Conservation (phyloP, 2,888 invertebrate species). For the Cerastis rubricosa region DNA sequence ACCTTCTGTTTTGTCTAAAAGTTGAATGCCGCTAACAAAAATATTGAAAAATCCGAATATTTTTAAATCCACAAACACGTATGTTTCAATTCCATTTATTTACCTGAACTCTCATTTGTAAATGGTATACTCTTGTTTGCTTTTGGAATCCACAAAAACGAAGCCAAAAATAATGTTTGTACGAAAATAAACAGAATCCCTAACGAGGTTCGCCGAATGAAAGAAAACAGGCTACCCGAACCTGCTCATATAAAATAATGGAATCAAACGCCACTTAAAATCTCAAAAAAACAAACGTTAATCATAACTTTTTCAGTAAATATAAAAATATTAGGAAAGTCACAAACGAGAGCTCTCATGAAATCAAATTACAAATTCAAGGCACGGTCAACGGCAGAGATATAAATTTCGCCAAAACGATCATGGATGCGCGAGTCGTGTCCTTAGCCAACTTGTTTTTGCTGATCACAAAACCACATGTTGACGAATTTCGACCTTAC, state of each 20-base stretch:
- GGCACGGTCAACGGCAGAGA: slow-evolving; percentile 73
- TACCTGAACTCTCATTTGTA: slow-evolving; percentile 26
- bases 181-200: slow-evolving; percentile 51
- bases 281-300: slow-evolving; percentile 61
- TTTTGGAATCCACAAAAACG: slow-evolving; percentile 47
- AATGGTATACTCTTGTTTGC: slow-evolving; percentile 44
- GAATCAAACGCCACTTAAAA: slow-evolving; percentile 69
- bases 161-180: slow-evolving; percentile 40
- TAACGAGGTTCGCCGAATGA: slow-evolving; percentile 54
- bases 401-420: slow-evolving; percentile 82
- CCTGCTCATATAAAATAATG: slow-evolving; percentile 63
- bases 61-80: slow-evolving; percentile 26
- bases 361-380: slow-evolving; percentile 82
- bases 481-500: slow-evolving; percentile 69
- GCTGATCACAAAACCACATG: slow-evolving; percentile 61
- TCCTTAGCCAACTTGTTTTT: slow-evolving; percentile 67
- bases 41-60: slow-evolving; percentile 20
- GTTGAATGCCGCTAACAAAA: slow-evolving; percentile 11
- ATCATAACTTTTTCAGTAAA: slow-evolving; percentile 65
- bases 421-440: slow-evolving; percentile 74
- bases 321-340: slow-evolving; percentile 72
- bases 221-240: slow-evolving; percentile 56
- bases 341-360: slow-evolving; percentile 72
- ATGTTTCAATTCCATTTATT: slow-evolving; percentile 42
- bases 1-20: slow-evolving; percentile 9